Percentiles rank a stretch among this genome's conserved stretches.
phyloP scores from a whole-genome alignment of 1,140 invertebrate genomes.

The Lutraria rhynchaena region DNA sequence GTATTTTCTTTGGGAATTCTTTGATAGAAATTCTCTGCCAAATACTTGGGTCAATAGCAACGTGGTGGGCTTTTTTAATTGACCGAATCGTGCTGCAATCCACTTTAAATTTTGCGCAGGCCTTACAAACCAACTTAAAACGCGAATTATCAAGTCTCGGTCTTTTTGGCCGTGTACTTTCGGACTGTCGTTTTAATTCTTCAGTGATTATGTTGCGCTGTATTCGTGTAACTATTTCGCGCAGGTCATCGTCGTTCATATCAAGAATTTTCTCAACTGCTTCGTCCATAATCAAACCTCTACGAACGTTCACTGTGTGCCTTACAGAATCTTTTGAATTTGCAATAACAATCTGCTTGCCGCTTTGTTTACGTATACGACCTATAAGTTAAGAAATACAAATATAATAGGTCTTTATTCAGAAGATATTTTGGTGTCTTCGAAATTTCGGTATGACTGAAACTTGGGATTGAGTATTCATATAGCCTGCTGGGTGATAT shows the following conservation, averaged over 20 bases:
- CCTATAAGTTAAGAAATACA: no score
- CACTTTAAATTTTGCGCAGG: slow-evolving; percentile 14
- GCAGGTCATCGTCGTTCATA: not conserved
- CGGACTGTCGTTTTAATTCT: not conserved
- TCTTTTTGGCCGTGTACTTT: not conserved
- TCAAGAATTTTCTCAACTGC: not conserved
- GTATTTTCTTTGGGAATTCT: not conserved
- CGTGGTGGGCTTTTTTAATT: not conserved
- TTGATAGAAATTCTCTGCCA: not conserved
- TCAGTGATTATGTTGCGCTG: not conserved
- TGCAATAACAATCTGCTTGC: not conserved
- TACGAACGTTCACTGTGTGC: not conserved
- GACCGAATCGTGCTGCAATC: not conserved
- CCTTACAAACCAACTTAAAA: slow-evolving; percentile 4
- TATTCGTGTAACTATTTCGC: not conserved
- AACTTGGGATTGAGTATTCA: no score
- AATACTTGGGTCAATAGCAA: not conserved
- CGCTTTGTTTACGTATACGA: slow-evolving; percentile 9
- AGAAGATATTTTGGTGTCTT: no score
- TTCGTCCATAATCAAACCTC: slow-evolving; percentile 6
- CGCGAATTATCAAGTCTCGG: not conserved
- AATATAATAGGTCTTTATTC: no score
- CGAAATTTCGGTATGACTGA: no score
- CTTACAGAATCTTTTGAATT: not conserved
- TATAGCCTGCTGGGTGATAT: no score